A percentile compares a stretch with the other conserved stretches of the same genome.
Conservation (phyloP, 2,888 invertebrate genomes). For the Volucella inflata region DNA sequence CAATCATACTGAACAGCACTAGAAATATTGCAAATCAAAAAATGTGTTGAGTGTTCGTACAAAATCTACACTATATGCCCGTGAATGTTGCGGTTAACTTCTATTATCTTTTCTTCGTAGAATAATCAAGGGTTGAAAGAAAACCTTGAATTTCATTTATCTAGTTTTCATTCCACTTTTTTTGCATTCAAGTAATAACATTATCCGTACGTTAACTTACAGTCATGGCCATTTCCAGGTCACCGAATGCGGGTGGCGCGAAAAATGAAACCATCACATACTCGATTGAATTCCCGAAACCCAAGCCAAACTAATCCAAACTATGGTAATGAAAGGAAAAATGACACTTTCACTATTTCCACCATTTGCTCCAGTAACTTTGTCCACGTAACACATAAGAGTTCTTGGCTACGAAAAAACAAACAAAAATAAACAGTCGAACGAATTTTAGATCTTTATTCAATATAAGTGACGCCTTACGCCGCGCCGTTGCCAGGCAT, state of each 20-base stretch:
- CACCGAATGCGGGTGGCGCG: constrained; percentile 8
- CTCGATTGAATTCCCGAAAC: not conserved
- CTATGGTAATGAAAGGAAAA: not conserved
- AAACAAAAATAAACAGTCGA: not conserved
- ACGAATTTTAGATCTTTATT: not conserved
- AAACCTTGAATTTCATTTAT: too few relatives aligned
- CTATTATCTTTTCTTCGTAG: too few relatives aligned
- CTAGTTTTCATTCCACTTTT: too few relatives aligned
- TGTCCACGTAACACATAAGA: not conserved
- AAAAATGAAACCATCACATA: not conserved
- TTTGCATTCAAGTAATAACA: not conserved
- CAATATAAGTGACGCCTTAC: constrained; percentile 1
- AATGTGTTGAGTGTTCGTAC: too few relatives aligned
- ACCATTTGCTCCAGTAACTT: not conserved
- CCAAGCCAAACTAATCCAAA: not conserved
- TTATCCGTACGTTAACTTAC: not conserved
- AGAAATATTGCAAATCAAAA: too few relatives aligned
- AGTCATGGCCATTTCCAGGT: constrained; percentile 1
- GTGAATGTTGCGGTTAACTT: too few relatives aligned
- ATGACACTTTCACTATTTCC: not conserved
- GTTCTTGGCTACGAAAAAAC: not conserved
- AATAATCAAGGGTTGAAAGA: too few relatives aligned
- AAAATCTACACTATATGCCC: too few relatives aligned
- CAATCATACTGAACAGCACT: too few relatives aligned
- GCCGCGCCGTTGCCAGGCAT: not conserved